Evolutionary conservation across 2,113 vertebrate species (phyloP).

Genomic region (Eulemur rufifrons): DNA sequence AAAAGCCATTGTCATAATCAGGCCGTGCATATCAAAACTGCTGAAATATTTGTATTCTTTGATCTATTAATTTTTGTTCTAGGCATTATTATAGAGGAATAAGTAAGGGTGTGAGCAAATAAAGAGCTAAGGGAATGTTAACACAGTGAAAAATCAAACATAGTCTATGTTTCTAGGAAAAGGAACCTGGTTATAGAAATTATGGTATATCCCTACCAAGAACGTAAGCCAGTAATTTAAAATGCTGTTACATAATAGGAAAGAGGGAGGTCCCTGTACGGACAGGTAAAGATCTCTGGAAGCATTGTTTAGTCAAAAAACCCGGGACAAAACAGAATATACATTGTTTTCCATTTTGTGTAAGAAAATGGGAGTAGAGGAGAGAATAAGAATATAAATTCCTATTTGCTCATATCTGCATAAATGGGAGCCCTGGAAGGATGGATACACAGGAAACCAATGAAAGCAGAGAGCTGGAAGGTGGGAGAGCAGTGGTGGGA

Average conservation of each 20-base stretch:
- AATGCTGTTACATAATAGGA: not conserved
- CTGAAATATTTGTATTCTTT: not conserved
- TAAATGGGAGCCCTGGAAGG: not conserved
- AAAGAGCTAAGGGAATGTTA: not conserved
- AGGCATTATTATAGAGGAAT: not conserved
- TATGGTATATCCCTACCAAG: not conserved
- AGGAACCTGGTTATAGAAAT: not conserved
- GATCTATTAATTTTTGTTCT: not conserved
- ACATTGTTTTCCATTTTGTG: not conserved
- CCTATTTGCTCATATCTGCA: not conserved
- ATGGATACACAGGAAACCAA: not conserved
- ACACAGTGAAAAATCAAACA: not conserved
- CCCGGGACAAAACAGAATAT: not conserved
- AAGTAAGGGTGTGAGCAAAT: not conserved
- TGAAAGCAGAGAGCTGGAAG: not conserved
- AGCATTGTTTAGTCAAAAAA: not conserved
- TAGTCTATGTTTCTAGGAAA: not conserved
- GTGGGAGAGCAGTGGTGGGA: not conserved
- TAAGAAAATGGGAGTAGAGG: not conserved
- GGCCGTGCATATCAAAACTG: not conserved
- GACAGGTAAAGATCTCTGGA: not conserved
- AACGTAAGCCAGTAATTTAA: not conserved
- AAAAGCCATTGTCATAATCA: not conserved
- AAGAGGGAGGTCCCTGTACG: not conserved
- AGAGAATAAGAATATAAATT: not conserved